Conservation (phyloP, 1,140 invertebrate genomes). For the Scylla paramamosain region DNA sequence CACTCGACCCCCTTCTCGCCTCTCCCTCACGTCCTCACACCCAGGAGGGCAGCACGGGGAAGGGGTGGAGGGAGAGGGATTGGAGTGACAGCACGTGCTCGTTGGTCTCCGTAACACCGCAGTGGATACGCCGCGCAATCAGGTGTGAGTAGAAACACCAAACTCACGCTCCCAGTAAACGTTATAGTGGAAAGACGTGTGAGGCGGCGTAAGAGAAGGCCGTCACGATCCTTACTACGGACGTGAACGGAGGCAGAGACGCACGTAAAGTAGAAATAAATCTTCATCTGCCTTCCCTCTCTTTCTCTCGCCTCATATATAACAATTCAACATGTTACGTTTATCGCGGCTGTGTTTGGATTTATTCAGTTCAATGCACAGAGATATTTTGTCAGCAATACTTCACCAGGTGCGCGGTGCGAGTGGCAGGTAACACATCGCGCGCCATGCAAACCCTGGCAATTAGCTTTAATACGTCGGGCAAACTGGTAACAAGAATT, state of each 20-base stretch:
- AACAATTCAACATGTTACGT: neutral
- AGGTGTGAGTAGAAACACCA: neutral
- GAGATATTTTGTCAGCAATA: conserved; percentile 12
- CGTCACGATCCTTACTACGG: too few species aligned
- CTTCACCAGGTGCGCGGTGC: neutral
- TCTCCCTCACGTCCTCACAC: neutral
- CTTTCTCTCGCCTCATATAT: too few species aligned
- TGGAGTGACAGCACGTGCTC: neutral
- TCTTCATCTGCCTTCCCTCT: too few species aligned
- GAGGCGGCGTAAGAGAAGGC: too few species aligned
- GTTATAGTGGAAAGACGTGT: neutral
- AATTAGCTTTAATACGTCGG: neutral
- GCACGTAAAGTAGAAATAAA: too few species aligned
- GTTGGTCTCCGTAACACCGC: neutral
- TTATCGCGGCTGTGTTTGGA: neutral
- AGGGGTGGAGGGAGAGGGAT: neutral
- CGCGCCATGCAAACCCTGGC: neutral
- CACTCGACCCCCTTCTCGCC: neutral
- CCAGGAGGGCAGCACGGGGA: neutral
- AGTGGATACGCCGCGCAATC: neutral
- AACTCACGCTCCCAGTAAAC: neutral
- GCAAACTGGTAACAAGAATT: neutral
- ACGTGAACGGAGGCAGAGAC: too few species aligned
- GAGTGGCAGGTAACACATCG: neutral
- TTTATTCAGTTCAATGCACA: neutral